Conservation (phyloP, 2,113 vertebrate genomes). For the Cebus imitator region DNA sequence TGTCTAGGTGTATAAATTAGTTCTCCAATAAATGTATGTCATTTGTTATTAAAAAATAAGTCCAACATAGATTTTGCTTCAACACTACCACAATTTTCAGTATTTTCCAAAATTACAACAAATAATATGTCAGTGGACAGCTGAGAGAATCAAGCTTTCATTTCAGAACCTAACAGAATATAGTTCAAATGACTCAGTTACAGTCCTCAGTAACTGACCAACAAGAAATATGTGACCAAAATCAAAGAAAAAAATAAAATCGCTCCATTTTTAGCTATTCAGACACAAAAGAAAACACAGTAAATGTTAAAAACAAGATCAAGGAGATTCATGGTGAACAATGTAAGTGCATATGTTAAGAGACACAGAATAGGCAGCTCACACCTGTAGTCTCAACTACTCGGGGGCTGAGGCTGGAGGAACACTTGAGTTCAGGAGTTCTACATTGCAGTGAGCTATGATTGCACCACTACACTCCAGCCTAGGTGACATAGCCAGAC, state of each 20-base stretch:
- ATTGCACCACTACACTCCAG: neutral
- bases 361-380: neutral
- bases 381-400: neutral
- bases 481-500: neutral
- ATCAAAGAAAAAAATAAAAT: neutral
- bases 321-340: neutral
- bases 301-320: conserved; percentile 9
- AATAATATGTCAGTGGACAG: neutral
- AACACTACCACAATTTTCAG: neutral
- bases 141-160: conserved; percentile 5
- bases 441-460: neutral
- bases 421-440: neutral
- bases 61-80: neutral
- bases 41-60: neutral
- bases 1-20: neutral
- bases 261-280: neutral
- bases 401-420: neutral
- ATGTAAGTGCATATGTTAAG: neutral
- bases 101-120: conserved; percentile 7
- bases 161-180: neutral
- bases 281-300: neutral
- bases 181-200: conserved; percentile 10
- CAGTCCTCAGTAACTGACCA: neutral
- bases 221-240: neutral
- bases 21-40: neutral